Evolutionary conservation across 2,888 invertebrate species (phyloP), one percentile per base, ranked within the genome.

Genomic region (Heteromurus nitidus): DNA sequence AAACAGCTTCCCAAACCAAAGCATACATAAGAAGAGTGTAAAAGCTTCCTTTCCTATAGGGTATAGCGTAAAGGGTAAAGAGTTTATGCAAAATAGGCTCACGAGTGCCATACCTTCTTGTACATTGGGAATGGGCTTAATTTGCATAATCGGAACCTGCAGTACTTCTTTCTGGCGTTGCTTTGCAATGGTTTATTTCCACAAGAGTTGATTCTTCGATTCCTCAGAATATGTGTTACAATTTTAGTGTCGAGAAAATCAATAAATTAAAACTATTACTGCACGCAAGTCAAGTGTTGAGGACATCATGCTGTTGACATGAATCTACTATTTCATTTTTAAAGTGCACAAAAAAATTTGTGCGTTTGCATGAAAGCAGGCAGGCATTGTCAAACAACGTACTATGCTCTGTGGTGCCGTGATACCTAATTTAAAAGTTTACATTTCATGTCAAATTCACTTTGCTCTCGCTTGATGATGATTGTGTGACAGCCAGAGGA

Each of bases 301-400:
- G 58, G 26, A 58, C 75, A n/a, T 22, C 75, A 75, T 67, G 75
- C 75, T 67, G 74, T 47, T 77, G 77, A 77, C 77, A 69, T 50
- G 64, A 67, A 75, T 76, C 60, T 24, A 64, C 3, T 60, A 60
- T 28, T 3, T 60, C 20, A n/a, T n/a, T 65, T 36, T n/a, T 60
- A 26, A 20, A 55, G 55, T n/a, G 7, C 50, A 7, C 50, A 50
- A 50, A n/a, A n/a, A n/a, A n/a, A n/a, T n/a, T n/a, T n/a, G n/a
- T n/a, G n/a, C n/a, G n/a, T n/a, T 50, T n/a, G n/a, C 50, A 50
- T n/a, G 36, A 16, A 47, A 47, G n/a, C 16, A 16, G 47, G n/a
- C 11, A 5, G 36, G 13, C 62, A 2, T 1, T 42, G 36, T 16
- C 22, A 20, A 11, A 42, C 65, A 42, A n/a, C 22, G 65, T 2